Conservation (phyloP, 2,113 vertebrate genomes). For the Brachyistius frenatus region DNA sequence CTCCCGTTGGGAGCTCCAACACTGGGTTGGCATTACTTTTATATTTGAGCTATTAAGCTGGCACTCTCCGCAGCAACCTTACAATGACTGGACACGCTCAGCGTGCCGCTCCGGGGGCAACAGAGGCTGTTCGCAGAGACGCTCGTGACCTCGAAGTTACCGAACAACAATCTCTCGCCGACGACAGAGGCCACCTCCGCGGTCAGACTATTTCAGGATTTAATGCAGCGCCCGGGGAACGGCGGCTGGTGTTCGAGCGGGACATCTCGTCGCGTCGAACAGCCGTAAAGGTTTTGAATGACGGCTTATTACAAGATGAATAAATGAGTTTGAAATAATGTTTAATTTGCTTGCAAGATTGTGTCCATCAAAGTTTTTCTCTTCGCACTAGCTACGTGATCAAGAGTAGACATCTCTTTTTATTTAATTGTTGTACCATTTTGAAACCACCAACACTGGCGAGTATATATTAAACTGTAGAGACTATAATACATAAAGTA, state of each 20-base stretch:
- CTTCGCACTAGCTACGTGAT: too few species aligned
- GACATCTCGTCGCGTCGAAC: conserved; percentile 6
- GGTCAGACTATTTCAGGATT: not conserved
- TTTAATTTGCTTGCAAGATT: too few species aligned
- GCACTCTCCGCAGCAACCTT: not conserved
- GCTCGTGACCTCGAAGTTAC: conserved; percentile 21
- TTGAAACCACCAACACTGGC: too few species aligned
- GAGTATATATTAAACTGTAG: too few species aligned
- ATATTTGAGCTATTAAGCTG: conserved; percentile 46
- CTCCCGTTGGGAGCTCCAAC: conserved; percentile 50
- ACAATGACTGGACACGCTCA: conserved; percentile 33
- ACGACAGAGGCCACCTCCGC: not conserved
- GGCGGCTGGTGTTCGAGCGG: not conserved
- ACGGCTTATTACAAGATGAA: too few species aligned
- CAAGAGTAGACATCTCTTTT: too few species aligned
- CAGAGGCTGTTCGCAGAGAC: conserved; percentile 15
- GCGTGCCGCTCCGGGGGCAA: conserved; percentile 12
- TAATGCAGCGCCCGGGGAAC: conserved; percentile 4
- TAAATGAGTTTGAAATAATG: too few species aligned
- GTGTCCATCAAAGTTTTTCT: too few species aligned
- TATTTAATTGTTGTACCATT: too few species aligned
- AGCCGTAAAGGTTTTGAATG: too few species aligned
- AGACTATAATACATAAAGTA: too few species aligned
- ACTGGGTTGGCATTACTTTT: conserved; percentile 52
- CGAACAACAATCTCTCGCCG: not conserved